A percentile compares a stretch with the other conserved stretches of the same genome.
phyloP scores from a whole-genome alignment of 2,797 vertebrate genomes.

The Rhynchonycteris naso region DNA sequence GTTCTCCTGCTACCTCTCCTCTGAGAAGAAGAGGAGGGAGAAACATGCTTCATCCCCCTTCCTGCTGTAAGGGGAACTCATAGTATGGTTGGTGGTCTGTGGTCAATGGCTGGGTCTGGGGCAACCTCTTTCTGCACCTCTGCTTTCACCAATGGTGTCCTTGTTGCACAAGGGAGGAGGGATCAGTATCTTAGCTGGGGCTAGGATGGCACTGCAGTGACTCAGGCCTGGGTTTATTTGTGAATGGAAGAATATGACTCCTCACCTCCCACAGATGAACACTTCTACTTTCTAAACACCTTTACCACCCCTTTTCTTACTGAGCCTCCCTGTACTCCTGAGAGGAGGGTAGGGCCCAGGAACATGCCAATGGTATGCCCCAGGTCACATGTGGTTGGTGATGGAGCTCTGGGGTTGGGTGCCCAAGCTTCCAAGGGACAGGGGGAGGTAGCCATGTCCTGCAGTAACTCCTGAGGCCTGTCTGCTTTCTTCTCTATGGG shows the following conservation, averaged over 20 bases:
- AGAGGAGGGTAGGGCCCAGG: background rate
- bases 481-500: background rate
- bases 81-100: accelerated
- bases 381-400: accelerated
- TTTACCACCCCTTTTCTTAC: background rate
- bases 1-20: background rate
- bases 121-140: no score
- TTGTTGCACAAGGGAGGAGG: background rate
- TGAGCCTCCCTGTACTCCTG: background rate
- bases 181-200: background rate
- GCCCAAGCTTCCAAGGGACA: background rate
- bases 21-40: background rate
- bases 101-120: accelerated
- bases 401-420: background rate
- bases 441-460: background rate
- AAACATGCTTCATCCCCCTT: background rate
- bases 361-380: background rate
- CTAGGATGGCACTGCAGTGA: background rate
- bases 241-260: background rate
- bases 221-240: background rate
- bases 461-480: background rate
- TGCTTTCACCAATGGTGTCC: background rate
- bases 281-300: background rate
- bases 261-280: background rate
- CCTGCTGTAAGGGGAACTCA: background rate